Evolutionary conservation across 2,113 vertebrate genomes (phyloP).

Genomic region (Chaenogobius annularis): DNA sequence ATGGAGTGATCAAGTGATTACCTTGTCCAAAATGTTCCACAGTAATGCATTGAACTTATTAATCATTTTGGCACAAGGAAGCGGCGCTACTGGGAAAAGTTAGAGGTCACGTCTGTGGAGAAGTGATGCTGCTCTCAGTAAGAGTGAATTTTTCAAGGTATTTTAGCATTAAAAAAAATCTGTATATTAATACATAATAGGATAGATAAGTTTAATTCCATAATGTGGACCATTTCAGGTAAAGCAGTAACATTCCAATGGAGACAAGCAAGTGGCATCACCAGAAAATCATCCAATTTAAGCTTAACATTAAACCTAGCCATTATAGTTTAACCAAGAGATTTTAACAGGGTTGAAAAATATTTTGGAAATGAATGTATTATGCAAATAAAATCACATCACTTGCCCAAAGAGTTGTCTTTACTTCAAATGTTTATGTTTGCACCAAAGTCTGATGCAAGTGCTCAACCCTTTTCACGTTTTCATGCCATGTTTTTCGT

Average conservation of each 20-base stretch:
- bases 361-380: conserved; percentile 70
- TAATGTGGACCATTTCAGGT: too few species aligned
- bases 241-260: conserved; percentile 9
- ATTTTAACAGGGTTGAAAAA: conserved; percentile 31
- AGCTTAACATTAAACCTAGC: not conserved
- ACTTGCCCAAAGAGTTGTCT: conserved; percentile 13
- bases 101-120: too few species aligned
- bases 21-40: too few species aligned
- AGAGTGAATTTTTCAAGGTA: too few species aligned
- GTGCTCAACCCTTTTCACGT: not conserved
- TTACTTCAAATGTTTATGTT: not conserved
- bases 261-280: not conserved
- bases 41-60: conserved; percentile 12
- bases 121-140: too few species aligned
- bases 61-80: conserved; percentile 33
- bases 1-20: too few species aligned
- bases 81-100: too few species aligned
- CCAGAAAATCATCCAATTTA: not conserved
- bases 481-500: not conserved
- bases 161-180: too few species aligned
- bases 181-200: too few species aligned
- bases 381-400: conserved; percentile 72
- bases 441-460: not conserved
- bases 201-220: too few species aligned
- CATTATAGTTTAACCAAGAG: not conserved